Base-by-base conservation (phyloP, 2,888 invertebrate species). In the Carabus problematicus region DNA sequence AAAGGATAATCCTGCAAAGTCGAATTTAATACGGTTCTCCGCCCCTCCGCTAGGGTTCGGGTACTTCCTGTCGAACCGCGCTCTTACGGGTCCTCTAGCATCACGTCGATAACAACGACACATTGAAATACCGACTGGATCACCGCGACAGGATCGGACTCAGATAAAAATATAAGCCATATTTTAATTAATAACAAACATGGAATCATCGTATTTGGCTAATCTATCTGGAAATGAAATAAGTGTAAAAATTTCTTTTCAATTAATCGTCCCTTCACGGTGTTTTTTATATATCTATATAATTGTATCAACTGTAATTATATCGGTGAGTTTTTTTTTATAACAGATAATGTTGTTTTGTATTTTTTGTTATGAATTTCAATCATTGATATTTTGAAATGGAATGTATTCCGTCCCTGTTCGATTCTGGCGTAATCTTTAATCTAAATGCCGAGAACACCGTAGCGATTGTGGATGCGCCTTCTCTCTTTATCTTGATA, bases 371-470 rank as follows among this genome's bases (percentile, higher is more conserved):
- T 29, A 29, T 29, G 29, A 29, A 29, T 29, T 29, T 29, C 29
- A 29, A 29, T 29, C 3, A 29, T 3, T 29, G 29, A 3, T 29
- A 3, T 29, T 29, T 29, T 29, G 29, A 29, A 29, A 29, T 29
- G 29, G 29, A 29, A 29, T 29, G 3, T 29, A 29, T 29, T 42
- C 59, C 59, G 41, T 40, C 43, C 45, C 19, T 42, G 18, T 18
- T 40, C 18, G 11, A 45, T 64, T 42, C 63, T 42, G 42, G 16
- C 63, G 54, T 64, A 64, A 64, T 64, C 63, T 64, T 64, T 64
- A 64, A 64, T 64, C 63, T 64, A 64, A 64, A 64, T 64, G 63
- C 63, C 54, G 54, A 45, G 55, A 64, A 54, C 63, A 64, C 49
- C 62, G 62, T 39, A 16, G 49, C 62, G 52, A 63, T 61, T 61